Evolutionary conservation across 2,797 vertebrate genomes (phyloP).

Genomic region (Neoniphon sammara): DNA sequence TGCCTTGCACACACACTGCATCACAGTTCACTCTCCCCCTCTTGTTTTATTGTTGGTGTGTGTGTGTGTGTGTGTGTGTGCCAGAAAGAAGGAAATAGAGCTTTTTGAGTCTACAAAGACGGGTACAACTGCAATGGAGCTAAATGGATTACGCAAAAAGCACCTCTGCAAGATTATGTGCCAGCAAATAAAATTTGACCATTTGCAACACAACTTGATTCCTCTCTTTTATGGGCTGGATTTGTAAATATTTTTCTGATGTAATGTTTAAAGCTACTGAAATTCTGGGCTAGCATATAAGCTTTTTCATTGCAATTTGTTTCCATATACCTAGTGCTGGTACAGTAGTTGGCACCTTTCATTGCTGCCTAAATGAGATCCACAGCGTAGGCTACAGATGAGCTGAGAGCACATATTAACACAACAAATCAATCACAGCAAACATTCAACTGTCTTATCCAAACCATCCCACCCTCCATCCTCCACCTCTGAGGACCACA

Average conservation of each 20-base stretch:
- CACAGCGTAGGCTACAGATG: not conserved
- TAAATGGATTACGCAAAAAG: not conserved
- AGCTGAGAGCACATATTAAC: too few species aligned
- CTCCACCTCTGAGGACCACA: not conserved
- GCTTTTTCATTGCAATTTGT: not conserved
- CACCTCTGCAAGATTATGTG: too few species aligned
- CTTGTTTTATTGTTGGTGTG: too few species aligned
- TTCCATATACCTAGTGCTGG: not conserved
- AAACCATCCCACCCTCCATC: not conserved
- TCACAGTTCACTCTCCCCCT: conserved; percentile 7
- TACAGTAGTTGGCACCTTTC: not conserved
- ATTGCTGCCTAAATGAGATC: not conserved
- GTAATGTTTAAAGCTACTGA: not conserved
- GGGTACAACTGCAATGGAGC: not conserved
- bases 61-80: conserved; percentile 2
- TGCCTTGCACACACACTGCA: conserved; percentile 32
- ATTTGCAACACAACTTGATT: not conserved
- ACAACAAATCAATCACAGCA: not conserved
- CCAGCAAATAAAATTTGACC: too few species aligned
- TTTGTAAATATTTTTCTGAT: too few species aligned
- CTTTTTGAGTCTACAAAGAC: not conserved
- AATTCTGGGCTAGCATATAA: not conserved
- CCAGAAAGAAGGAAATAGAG: conserved; percentile 24
- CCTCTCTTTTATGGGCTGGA: too few species aligned
- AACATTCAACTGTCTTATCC: not conserved